Percentiles rank a stretch among this genome's conserved stretches.
phyloP scores from a whole-genome alignment of 2,888 invertebrate genomes.

The Mellilla xanthometata region DNA sequence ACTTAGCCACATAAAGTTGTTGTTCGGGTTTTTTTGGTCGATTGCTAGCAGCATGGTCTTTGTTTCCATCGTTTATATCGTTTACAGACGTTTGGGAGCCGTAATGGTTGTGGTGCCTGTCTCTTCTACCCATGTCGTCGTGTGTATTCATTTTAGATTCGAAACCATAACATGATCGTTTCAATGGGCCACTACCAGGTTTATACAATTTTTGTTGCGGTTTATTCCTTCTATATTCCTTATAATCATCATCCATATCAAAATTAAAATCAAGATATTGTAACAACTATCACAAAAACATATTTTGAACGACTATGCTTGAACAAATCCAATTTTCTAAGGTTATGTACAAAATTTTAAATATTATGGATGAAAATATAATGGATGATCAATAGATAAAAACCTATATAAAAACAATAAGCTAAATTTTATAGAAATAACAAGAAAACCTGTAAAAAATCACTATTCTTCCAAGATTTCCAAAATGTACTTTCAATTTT shows the following conservation, averaged over 20 bases:
- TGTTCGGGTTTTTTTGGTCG: slow-evolving; percentile 73
- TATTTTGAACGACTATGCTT: slow-evolving; percentile 30
- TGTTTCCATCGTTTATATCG: slow-evolving; percentile 50
- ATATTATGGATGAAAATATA: slow-evolving; percentile 19
- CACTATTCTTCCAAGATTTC: slow-evolving; percentile 9
- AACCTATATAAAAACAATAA: slow-evolving; percentile 6
- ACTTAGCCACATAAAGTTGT: slow-evolving; percentile 67
- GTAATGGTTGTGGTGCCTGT: slow-evolving; percentile 57
- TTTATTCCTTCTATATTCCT: slow-evolving; percentile 84
- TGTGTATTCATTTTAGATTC: slow-evolving; percentile 81
- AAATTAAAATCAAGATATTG: slow-evolving; percentile 48
- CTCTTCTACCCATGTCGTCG: slow-evolving; percentile 56
- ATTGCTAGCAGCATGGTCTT: slow-evolving; percentile 48
- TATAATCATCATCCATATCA: slow-evolving; percentile 82
- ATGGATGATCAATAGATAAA: slow-evolving; percentile 16
- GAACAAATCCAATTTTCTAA: slow-evolving; percentile 26
- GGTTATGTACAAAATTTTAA: slow-evolving; percentile 27
- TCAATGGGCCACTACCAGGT: slow-evolving; percentile 89
- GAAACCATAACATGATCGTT: slow-evolving; percentile 84
- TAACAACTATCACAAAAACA: slow-evolving; percentile 50
- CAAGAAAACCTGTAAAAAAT: slow-evolving; percentile 5
- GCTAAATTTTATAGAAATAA: slow-evolving; percentile 5
- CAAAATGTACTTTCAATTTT: slow-evolving; percentile 23
- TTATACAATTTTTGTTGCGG: slow-evolving; percentile 88
- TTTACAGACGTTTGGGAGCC: slow-evolving; percentile 69